Conservation (phyloP, 1,140 invertebrate species). For the Drosophila murphyi region DNA sequence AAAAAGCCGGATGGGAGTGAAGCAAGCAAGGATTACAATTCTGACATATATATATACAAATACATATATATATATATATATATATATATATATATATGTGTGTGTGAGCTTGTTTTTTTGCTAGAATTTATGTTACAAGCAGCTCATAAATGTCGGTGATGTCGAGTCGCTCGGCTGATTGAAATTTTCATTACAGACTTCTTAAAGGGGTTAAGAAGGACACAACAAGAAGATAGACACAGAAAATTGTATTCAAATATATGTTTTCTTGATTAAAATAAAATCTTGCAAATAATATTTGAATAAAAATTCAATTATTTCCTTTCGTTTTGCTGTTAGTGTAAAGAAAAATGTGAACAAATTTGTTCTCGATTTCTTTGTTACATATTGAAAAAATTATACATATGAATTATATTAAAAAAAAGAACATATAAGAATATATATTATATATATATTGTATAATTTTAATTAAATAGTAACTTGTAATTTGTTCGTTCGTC, state of each 20-base stretch:
- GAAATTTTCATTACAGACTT: slow-evolving; percentile 63
- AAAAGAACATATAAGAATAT: too few species aligned
- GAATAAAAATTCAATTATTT: neutral
- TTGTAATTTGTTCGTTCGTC: neutral
- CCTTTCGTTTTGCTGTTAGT: neutral
- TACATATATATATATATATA: too few species aligned
- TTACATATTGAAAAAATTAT: neutral
- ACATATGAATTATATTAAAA: too few species aligned
- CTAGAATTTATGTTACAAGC: slow-evolving; percentile 63
- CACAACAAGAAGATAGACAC: slow-evolving; percentile 40
- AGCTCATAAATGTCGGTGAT: slow-evolving; percentile 67
- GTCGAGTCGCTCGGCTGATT: slow-evolving; percentile 54
- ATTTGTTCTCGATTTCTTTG: neutral
- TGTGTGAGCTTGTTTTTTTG: slow-evolving; percentile 16
- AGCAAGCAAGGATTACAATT: neutral
- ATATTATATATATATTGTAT: too few species aligned
- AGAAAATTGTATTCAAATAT: slow-evolving; percentile 1
- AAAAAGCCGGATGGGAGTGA: neutral
- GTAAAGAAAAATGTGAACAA: neutral
- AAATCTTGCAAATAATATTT: neutral
- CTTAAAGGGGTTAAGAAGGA: slow-evolving; percentile 18
- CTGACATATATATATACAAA: neutral
- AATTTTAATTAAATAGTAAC: slow-evolving; percentile 1
- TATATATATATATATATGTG: neutral
- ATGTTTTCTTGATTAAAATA: neutral